Evolutionary conservation across 2,113 vertebrate genomes (phyloP), one percentile per base, ranked within the genome.

Genomic region (Cavia porcellus): DNA sequence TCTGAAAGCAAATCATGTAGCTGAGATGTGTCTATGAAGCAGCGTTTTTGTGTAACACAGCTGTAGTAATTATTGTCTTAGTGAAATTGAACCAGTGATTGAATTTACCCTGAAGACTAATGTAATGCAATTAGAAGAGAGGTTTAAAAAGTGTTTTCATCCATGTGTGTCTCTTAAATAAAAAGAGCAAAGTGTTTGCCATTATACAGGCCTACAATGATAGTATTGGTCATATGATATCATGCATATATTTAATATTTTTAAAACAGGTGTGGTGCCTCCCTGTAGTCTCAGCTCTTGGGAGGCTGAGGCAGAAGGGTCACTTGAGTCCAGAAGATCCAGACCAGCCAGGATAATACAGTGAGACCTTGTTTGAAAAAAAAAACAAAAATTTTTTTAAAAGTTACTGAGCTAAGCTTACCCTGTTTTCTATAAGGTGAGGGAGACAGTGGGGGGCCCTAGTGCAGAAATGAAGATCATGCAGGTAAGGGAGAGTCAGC

Each of bases 41-140:
- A 89, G 86, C 90, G 96, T 96, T 95, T 93, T 98, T 98, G 97
- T 97, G 96, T 96, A 98, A 83, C 97, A 94, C 95, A 98, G 97
- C 97, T 98, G 97, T 95, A 98, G 66, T 97, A 97, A 98, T 94
- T 98, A 77, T 98, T 98, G 96, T 97, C 96, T 98, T 96, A 96
- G 0, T 97, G 95, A 96, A 97, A 97, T 79, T 97, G 94, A 90
- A 96, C 95, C 82, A 98, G 96, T 95, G 98, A 94, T 96, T 98
- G 97, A 98, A 84, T 61, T 30, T 92, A 92, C 24, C 12, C 19
- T 45, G 81, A 92, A 77, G 57, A 94, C 17, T 84, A 86, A 75
- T 35, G 14, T 91, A 86, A 64, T 70, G 50, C n/a, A 87, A 75
- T 52, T 81, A 89, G 57, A 86, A 64, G 42, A 82, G 52, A 77